Evolutionary conservation across 2,797 vertebrate species (phyloP).

Genomic region (Hyperoplus immaculatus): DNA sequence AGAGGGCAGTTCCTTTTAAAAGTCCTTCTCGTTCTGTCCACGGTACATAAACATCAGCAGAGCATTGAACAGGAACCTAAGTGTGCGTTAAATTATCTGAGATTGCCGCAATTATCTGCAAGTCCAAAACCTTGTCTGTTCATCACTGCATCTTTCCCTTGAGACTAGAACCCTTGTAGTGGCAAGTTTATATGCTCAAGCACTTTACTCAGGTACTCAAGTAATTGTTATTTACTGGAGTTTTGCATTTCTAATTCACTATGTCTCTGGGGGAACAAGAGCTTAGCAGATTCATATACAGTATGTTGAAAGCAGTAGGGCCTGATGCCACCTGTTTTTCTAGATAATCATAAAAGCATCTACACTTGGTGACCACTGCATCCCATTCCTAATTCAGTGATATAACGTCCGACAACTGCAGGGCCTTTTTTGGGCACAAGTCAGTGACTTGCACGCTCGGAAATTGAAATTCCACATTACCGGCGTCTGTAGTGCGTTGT

Average conservation of each 20-base stretch:
- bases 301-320: too few species aligned
- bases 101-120: constrained; percentile 66
- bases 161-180: constrained; percentile 23
- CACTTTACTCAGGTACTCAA: constrained; percentile 11
- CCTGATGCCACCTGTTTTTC: too few species aligned
- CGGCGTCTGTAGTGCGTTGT: constrained; percentile 43
- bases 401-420: constrained; percentile 33
- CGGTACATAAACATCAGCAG: constrained; percentile 51
- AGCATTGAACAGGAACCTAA: constrained; percentile 58
- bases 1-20: constrained; percentile 25
- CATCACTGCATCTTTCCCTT: constrained; percentile 27
- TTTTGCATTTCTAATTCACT: constrained; percentile 13
- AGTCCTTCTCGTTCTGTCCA: constrained; percentile 41
- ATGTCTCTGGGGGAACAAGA: constrained; percentile 4
- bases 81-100: constrained; percentile 67
- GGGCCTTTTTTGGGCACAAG: constrained; percentile 73
- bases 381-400: neutral
- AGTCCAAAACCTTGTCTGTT: constrained; percentile 56
- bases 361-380: neutral
- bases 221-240: constrained; percentile 22
- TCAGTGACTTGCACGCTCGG: constrained; percentile 40
- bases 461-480: constrained; percentile 60
- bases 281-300: constrained; percentile 1
- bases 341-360: too few species aligned
- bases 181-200: constrained; percentile 35